These are phyloP conservation scores for Eupeodes luniger DNA, from an alignment of 2,888 invertebrate genomes.

Conservation along the genomic window DNA sequence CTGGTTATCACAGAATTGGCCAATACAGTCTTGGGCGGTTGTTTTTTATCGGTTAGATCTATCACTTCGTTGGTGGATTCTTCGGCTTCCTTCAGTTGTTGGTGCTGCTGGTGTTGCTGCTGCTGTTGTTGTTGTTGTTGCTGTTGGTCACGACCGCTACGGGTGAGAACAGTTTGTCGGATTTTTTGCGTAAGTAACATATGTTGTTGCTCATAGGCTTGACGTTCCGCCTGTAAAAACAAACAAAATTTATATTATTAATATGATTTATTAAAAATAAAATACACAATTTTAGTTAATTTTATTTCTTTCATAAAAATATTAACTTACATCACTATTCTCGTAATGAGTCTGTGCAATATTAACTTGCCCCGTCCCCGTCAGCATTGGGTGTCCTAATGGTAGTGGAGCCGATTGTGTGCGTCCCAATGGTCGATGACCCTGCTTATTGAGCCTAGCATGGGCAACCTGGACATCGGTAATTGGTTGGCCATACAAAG, in stretches of 20 bases:
- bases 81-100: constrained; percentile 86
- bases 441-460: constrained; percentile 89
- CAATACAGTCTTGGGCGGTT: constrained; percentile 85
- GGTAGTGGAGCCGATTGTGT: constrained; percentile 97
- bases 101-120: constrained; percentile 79
- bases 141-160: constrained; percentile 87
- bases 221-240: constrained; percentile 84
- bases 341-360: constrained; percentile 84
- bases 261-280: no score
- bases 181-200: constrained; percentile 92
- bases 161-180: constrained; percentile 93
- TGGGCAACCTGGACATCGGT: constrained; percentile 88
- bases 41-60: constrained; percentile 90
- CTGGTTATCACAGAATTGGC: constrained; percentile 84
- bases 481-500: constrained; percentile 85
- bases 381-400: constrained; percentile 94
- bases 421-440: constrained; percentile 93
- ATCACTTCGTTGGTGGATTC: constrained; percentile 87
- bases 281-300: no score
- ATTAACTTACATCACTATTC: constrained; percentile 83
- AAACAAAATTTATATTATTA: not conserved
- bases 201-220: constrained; percentile 86
- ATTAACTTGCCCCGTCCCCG: constrained; percentile 83
- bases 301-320: no score
- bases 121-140: constrained; percentile 79